A percentile compares a stretch with the other conserved stretches of the same genome.
phyloP scores from a whole-genome alignment of 2,888 invertebrate species.

The Ophion costatus region DNA sequence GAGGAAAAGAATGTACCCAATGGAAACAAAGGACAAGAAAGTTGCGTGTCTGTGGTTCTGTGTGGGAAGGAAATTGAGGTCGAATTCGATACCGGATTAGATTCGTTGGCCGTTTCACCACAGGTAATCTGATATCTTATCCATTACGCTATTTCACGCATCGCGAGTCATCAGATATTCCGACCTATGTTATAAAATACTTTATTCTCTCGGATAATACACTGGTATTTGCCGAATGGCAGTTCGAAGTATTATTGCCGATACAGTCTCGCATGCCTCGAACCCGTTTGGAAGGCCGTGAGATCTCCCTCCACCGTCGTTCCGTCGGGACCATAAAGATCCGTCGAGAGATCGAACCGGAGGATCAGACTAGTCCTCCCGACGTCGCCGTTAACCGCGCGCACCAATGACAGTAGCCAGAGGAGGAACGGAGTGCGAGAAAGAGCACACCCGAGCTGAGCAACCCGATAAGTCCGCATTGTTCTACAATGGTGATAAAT shows the following conservation, averaged over 20 bases:
- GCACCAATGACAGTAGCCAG: slow-evolving; percentile 71
- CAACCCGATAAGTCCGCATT: slow-evolving; percentile 73
- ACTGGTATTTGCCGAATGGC: not conserved
- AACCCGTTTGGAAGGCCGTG: slow-evolving; percentile 40
- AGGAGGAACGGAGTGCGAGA: slow-evolving; percentile 35
- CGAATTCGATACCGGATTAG: slow-evolving; percentile 27
- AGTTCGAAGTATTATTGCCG: slow-evolving; percentile 29
- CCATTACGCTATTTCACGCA: slow-evolving; percentile 43
- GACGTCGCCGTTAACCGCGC: slow-evolving; percentile 52
- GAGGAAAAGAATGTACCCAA: not conserved
- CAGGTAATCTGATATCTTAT: slow-evolving; percentile 44
- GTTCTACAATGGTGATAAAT: slow-evolving; percentile 75
- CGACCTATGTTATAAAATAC: slow-evolving; percentile 17
- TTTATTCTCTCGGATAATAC: slow-evolving; percentile 34
- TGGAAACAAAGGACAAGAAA: not conserved
- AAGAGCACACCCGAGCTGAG: slow-evolving; percentile 61
- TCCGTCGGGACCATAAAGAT: slow-evolving; percentile 49
- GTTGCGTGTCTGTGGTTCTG: not conserved
- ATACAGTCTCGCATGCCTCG: slow-evolving; percentile 45
- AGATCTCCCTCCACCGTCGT: slow-evolving; percentile 23
- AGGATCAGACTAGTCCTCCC: slow-evolving; percentile 37
- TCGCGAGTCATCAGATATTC: slow-evolving; percentile 39
- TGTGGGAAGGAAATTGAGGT: slow-evolving; percentile 11
- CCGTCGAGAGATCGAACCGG: slow-evolving; percentile 50
- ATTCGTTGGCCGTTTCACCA: slow-evolving; percentile 13